Evolutionary conservation across 1,140 invertebrate genomes (phyloP).

Genomic region (Hesperophylax magnus): DNA sequence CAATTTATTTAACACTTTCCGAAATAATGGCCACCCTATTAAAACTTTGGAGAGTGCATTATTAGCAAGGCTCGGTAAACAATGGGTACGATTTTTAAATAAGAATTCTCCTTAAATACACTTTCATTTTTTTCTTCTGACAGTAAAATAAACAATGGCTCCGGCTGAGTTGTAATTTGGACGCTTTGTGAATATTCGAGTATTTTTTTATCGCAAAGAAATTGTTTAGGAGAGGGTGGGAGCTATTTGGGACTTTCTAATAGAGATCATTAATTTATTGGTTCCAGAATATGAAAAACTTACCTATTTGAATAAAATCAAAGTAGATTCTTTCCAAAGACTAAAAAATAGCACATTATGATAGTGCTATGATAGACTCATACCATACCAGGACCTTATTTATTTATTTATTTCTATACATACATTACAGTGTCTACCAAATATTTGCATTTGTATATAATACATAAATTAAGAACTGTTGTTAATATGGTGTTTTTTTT

Average conservation of each 20-base stretch:
- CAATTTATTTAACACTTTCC: neutral
- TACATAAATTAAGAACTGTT: no score
- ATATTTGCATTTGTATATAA: no score
- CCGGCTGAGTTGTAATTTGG: conserved; percentile 21
- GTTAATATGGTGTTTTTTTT: no score
- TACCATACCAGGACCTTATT: no score
- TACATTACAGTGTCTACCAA: no score
- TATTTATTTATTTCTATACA: no score
- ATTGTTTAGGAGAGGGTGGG: neutral
- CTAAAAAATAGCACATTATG: no score
- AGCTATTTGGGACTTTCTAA: neutral
- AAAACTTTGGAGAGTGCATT: conserved; percentile 47
- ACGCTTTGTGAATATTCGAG: conserved; percentile 36
- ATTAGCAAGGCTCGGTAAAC: conserved; percentile 55
- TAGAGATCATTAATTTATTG: neutral
- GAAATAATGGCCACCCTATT: conserved; percentile 15
- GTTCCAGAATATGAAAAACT: neutral
- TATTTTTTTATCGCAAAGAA: conserved; percentile 19
- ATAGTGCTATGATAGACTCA: no score
- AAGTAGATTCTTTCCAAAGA: no score
- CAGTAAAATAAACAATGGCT: conserved; percentile 54
- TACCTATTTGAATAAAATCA: no score
- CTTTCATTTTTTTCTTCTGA: conserved; percentile 56
- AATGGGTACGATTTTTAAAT: conserved; percentile 57
- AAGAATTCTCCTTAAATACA: conserved; percentile 54